phyloP scores from a whole-genome alignment of 1,140 invertebrate species.

The Vanessa atalanta region DNA sequence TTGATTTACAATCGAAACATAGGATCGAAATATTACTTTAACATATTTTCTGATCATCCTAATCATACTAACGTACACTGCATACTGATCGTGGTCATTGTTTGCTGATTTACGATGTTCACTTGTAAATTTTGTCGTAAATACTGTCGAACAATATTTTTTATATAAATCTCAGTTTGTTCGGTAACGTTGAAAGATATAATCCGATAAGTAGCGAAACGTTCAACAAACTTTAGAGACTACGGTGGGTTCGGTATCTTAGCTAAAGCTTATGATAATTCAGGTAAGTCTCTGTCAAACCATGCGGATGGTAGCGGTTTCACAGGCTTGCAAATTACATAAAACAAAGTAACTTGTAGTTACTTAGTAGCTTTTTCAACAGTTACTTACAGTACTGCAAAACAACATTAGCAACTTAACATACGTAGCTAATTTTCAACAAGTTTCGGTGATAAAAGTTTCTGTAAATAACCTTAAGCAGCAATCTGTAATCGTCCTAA shows the following conservation, averaged over 20 bases:
- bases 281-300: background rate
- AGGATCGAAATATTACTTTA: too few relatives aligned
- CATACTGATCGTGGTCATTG: background rate
- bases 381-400: too few relatives aligned
- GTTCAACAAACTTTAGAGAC: constrained; percentile 19
- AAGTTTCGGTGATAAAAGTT: too few relatives aligned
- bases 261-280: constrained; percentile 7
- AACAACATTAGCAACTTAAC: too few relatives aligned
- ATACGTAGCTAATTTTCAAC: too few relatives aligned
- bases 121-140: background rate
- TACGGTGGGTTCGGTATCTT: background rate
- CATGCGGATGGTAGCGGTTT: background rate
- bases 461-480: too few relatives aligned
- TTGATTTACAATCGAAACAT: too few relatives aligned
- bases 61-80: too few relatives aligned
- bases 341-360: background rate
- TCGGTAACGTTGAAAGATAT: constrained; percentile 16
- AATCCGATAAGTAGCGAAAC: constrained; percentile 19
- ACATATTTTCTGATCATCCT: too few relatives aligned
- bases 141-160: background rate
- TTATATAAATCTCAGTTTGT: background rate
- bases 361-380: background rate
- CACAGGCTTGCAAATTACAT: background rate
- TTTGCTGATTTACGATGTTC: background rate
- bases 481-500: too few relatives aligned